Evolutionary conservation across 2,888 invertebrate genomes (phyloP).

Genomic region (Epistrophella euchroma): DNA sequence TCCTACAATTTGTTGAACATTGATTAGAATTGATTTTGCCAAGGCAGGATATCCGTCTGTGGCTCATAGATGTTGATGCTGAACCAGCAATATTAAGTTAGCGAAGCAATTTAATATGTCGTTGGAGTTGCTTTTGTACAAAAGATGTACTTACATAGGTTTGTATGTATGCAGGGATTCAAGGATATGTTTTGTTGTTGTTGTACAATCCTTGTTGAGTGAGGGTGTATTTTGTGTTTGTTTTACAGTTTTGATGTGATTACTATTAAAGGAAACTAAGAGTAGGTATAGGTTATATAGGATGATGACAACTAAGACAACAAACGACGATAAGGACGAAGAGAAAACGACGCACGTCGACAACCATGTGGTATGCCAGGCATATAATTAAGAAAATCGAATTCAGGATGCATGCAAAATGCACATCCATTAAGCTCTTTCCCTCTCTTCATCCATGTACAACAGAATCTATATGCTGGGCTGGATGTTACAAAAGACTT

Average conservation of each 20-base stretch:
- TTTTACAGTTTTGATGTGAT: conserved; percentile 65
- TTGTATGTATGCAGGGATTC: not conserved
- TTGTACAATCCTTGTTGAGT: not conserved
- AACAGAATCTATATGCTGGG: conserved; percentile 20
- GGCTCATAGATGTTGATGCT: conserved; percentile 47
- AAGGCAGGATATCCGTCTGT: conserved; percentile 47
- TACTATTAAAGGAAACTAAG: conserved; percentile 51
- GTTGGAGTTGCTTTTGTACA: conserved; percentile 60
- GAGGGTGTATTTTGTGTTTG: conserved; percentile 25
- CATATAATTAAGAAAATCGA: conserved; percentile 75
- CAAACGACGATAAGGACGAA: conserved; percentile 2
- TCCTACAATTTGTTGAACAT: conserved; percentile 71
- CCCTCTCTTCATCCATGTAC: not conserved
- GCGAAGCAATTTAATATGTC: conserved; percentile 71
- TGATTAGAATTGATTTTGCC: conserved; percentile 74
- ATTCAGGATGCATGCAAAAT: conserved; percentile 52
- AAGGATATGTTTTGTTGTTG: conserved; percentile 10
- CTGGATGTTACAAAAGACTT: conserved; percentile 44
- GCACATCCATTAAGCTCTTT: conserved; percentile 65
- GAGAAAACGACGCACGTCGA: not conserved
- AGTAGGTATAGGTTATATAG: too few species aligned
- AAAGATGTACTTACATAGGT: not conserved
- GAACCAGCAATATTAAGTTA: conserved; percentile 65
- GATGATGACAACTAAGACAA: conserved; percentile 25
- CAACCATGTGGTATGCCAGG: conserved; percentile 63